Evolutionary conservation across 2,113 vertebrate species (phyloP).

Genomic region (Sarotherodon lohbergeri): DNA sequence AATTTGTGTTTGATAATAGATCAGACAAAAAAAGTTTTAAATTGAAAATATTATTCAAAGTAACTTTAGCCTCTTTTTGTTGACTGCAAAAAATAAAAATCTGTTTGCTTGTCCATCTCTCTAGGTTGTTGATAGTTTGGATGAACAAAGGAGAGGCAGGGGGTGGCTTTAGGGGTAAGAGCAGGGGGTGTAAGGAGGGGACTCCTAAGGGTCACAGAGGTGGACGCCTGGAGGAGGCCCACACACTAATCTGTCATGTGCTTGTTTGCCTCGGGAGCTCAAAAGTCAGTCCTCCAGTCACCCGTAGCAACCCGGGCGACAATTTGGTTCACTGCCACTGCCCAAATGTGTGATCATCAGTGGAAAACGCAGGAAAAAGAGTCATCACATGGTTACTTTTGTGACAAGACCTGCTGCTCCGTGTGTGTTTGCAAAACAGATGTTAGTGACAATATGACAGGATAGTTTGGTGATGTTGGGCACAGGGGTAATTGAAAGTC

Average conservation of each 20-base stretch:
- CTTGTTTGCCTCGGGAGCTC: conserved; percentile 79
- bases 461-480: conserved; percentile 37
- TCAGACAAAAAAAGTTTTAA: not conserved
- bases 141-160: conserved; percentile 40
- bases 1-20: not conserved
- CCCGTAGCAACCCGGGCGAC: conserved; percentile 76
- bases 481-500: conserved; percentile 49
- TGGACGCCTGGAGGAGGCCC: conserved; percentile 79
- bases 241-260: conserved; percentile 84
- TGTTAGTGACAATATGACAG: conserved; percentile 52
- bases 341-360: conserved; percentile 55
- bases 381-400: conserved; percentile 49
- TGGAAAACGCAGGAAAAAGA: conserved; percentile 30
- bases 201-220: conserved; percentile 77
- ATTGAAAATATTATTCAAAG: not conserved
- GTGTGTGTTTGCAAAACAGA: conserved; percentile 65
- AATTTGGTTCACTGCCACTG: conserved; percentile 72
- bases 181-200: conserved; percentile 46
- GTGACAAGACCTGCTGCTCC: conserved; percentile 63
- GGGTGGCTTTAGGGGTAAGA: conserved; percentile 32
- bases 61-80: not conserved
- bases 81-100: not conserved
- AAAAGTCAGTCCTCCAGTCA: conserved; percentile 76
- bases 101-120: conserved; percentile 37
- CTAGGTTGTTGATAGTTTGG: conserved; percentile 42